phyloP scores from a whole-genome alignment of 1,140 invertebrate species.

The Monochamus saltuarius region DNA sequence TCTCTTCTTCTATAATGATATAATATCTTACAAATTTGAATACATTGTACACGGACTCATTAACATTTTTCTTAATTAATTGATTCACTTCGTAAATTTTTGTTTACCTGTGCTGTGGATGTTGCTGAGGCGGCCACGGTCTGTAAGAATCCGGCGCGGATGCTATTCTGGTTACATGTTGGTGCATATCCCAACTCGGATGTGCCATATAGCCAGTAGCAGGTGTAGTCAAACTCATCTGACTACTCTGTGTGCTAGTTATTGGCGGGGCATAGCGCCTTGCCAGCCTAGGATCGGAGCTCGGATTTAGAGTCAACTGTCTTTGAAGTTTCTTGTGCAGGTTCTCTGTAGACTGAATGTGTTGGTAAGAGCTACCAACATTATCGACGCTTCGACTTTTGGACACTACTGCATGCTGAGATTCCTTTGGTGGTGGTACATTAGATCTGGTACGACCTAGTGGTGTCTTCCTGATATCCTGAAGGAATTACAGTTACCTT shows the following conservation, averaged over 20 bases:
- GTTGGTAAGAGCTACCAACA: conserved; percentile 49
- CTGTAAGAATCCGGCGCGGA: conserved; percentile 71
- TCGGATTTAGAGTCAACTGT: conserved; percentile 79
- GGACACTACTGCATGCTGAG: conserved; percentile 49
- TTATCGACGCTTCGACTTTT: conserved; percentile 62
- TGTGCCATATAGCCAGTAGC: conserved; percentile 20
- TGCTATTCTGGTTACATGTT: conserved; percentile 71
- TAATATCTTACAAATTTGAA: too few species aligned
- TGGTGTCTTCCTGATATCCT: conserved; percentile 33
- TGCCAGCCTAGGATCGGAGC: conserved; percentile 12
- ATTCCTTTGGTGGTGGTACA: conserved; percentile 49
- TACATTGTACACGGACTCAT: too few species aligned
- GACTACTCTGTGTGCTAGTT: conserved; percentile 15
- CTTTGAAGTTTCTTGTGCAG: conserved; percentile 77
- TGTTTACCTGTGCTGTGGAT: conserved; percentile 15
- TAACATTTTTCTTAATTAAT: too few species aligned
- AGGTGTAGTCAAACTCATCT: conserved; percentile 10
- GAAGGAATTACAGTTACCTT: too few species aligned
- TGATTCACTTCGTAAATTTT: not conserved
- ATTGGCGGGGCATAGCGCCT: conserved; percentile 4
- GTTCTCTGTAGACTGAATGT: conserved; percentile 57
- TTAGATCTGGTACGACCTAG: conserved; percentile 62
- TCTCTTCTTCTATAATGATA: too few species aligned
- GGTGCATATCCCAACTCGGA: conserved; percentile 50
- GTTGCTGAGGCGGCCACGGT: conserved; percentile 14